A percentile compares a stretch with the other conserved stretches of the same genome.
phyloP scores from a whole-genome alignment of 2,113 vertebrate species.

The Caloenas nicobarica region DNA sequence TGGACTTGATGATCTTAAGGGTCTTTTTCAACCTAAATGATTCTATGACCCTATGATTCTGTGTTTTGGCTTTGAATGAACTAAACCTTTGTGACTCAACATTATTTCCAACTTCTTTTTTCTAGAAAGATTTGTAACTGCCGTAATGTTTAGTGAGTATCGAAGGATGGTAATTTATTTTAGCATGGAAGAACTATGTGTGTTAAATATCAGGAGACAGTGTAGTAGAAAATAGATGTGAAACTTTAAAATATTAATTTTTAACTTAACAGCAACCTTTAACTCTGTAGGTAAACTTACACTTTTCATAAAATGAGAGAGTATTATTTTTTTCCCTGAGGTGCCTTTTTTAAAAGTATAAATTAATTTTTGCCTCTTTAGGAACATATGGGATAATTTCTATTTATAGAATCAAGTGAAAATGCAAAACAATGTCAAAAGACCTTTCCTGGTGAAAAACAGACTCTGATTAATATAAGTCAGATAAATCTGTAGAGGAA shows the following conservation, averaged over 20 bases:
- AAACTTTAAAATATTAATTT: constrained; percentile 2
- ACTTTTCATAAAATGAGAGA: not conserved
- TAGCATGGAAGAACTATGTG: not conserved
- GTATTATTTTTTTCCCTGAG: not conserved
- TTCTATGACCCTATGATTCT: not conserved
- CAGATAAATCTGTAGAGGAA: not conserved
- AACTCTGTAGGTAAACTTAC: not conserved
- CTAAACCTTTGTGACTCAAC: not conserved
- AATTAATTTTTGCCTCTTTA: not conserved
- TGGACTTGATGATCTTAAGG: not conserved
- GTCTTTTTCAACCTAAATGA: not conserved
- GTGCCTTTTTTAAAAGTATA: not conserved
- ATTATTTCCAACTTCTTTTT: not conserved
- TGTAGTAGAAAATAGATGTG: not conserved
- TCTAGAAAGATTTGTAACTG: not conserved
- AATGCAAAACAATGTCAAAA: not conserved
- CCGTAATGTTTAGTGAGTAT: not conserved
- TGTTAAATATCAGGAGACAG: not conserved
- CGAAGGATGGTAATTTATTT: not conserved
- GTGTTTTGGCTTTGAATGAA: not conserved
- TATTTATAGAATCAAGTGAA: not conserved
- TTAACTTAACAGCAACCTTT: not conserved
- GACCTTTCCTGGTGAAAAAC: not conserved
- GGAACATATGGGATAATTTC: not conserved
- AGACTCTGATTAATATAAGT: not conserved